Conservation (phyloP, 2,888 invertebrate genomes). For the Sphaeridia pumilis region DNA sequence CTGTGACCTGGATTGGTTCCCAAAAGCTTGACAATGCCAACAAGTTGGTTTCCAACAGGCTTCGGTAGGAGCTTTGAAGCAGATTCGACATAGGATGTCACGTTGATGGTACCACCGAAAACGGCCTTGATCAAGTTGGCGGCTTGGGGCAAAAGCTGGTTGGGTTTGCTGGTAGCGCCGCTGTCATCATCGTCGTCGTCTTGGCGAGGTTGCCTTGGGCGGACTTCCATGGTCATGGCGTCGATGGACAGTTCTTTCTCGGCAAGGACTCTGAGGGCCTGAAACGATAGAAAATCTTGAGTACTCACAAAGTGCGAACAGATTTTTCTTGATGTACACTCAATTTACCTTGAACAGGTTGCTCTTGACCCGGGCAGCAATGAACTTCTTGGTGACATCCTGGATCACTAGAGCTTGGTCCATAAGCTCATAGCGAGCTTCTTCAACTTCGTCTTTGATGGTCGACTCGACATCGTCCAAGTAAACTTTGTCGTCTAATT, state of each 20-base stretch:
- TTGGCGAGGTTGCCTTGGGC: constrained; percentile 25
- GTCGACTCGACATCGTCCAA: constrained; percentile 22
- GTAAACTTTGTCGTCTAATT: constrained; percentile 25
- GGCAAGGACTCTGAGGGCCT: constrained; percentile 33
- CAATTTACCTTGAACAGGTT: constrained; percentile 29
- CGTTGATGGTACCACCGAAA: constrained; percentile 33
- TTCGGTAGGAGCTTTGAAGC: constrained; percentile 27
- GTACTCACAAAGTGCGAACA: not conserved
- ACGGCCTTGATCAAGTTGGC: constrained; percentile 29
- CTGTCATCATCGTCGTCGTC: constrained; percentile 12
- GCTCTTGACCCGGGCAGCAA: constrained; percentile 30
- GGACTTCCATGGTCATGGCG: constrained; percentile 19
- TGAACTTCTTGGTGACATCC: constrained; percentile 23
- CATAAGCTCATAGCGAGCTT: constrained; percentile 17
- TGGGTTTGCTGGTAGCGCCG: constrained; percentile 3
- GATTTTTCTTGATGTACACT: no score
- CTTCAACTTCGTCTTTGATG: constrained; percentile 20
- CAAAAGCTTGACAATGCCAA: constrained; percentile 27
- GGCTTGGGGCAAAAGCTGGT: constrained; percentile 12
- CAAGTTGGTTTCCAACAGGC: constrained; percentile 25
- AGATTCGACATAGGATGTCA: constrained; percentile 28
- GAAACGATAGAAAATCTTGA: no score
- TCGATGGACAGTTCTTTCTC: constrained; percentile 30
- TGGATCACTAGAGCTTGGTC: constrained; percentile 26
- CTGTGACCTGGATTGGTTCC: constrained; percentile 20